A percentile compares a stretch with the other conserved stretches of the same genome.
These are phyloP conservation scores for Antheraea mylitta DNA, from an alignment of 1,140 invertebrate genomes.

Conservation along the genomic window DNA sequence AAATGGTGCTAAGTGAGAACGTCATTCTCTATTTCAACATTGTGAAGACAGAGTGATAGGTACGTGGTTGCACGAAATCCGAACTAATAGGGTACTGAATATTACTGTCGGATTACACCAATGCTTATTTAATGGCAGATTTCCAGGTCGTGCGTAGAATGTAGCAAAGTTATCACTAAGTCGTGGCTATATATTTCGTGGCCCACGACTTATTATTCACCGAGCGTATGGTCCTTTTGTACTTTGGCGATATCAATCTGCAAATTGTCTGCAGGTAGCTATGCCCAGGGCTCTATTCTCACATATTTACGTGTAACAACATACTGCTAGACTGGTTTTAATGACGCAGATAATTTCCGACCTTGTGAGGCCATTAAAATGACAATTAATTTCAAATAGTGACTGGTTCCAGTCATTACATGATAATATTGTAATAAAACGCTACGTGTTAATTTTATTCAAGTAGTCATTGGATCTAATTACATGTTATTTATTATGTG, in stretches of 20 bases:
- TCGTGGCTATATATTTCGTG: slow-evolving; percentile 9
- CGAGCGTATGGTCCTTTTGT: slow-evolving; percentile 42
- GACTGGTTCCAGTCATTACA: not conserved
- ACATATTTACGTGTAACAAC: slow-evolving; percentile 46
- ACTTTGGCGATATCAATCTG: slow-evolving; percentile 44
- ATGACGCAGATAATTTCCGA: slow-evolving; percentile 43
- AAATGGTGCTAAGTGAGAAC: no score
- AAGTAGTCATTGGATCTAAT: no score
- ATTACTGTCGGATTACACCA: no score
- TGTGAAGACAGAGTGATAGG: no score
- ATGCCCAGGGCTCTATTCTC: slow-evolving; percentile 43
- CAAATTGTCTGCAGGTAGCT: slow-evolving; percentile 32
- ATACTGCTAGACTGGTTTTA: slow-evolving; percentile 45
- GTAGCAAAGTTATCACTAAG: not conserved
- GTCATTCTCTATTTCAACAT: no score
- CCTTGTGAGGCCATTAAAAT: slow-evolving; percentile 42
- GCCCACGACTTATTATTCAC: slow-evolving; percentile 39
- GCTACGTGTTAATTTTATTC: no score
- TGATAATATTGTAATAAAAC: not conserved
- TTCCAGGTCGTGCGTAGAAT: not conserved
- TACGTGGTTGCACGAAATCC: no score
- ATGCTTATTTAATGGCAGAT: no score
- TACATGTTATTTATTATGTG: no score
- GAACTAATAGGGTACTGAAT: no score
- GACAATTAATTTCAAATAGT: slow-evolving; percentile 52